Evolutionary conservation across 1,140 invertebrate species (phyloP).

Genomic region (Panagrolaimus sp.): DNA sequence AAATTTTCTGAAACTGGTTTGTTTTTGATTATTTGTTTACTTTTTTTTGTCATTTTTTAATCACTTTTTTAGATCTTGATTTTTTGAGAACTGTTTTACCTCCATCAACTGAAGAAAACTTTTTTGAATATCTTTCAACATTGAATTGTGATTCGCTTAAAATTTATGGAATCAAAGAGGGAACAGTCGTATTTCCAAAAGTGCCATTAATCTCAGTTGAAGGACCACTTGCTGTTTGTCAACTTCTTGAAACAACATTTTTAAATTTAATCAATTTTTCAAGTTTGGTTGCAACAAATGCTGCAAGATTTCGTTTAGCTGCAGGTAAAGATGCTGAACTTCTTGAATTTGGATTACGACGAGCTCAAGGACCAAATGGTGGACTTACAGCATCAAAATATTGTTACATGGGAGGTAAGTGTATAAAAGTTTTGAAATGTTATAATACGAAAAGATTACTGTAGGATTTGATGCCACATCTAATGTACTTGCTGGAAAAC

Average conservation of each 20-base stretch:
- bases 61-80: constrained; percentile 74
- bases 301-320: constrained; percentile 76
- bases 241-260: constrained; percentile 90
- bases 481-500: constrained; percentile 94
- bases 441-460: constrained; percentile 51
- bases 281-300: constrained; percentile 96
- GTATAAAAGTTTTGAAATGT: neutral
- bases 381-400: constrained; percentile 97
- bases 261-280: constrained; percentile 72
- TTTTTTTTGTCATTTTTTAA: no score
- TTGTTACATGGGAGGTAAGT: constrained; percentile 80
- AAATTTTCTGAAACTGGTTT: constrained; percentile 85
- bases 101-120: constrained; percentile 73
- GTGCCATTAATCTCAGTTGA: constrained; percentile 85
- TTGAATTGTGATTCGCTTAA: constrained; percentile 79
- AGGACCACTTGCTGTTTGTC: constrained; percentile 89
- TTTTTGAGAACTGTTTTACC: constrained; percentile 83
- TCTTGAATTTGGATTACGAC: constrained; percentile 87
- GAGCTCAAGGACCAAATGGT: constrained; percentile 96
- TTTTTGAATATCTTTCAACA: constrained; percentile 79
- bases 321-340: constrained; percentile 62
- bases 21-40: constrained; percentile 35
- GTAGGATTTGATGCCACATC: constrained; percentile 98
- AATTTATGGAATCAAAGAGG: constrained; percentile 86
- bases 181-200: constrained; percentile 93